Percentiles rank a stretch among this genome's conserved stretches.
Conservation (phyloP, 2,113 vertebrate genomes). For the Galbula dea region DNA sequence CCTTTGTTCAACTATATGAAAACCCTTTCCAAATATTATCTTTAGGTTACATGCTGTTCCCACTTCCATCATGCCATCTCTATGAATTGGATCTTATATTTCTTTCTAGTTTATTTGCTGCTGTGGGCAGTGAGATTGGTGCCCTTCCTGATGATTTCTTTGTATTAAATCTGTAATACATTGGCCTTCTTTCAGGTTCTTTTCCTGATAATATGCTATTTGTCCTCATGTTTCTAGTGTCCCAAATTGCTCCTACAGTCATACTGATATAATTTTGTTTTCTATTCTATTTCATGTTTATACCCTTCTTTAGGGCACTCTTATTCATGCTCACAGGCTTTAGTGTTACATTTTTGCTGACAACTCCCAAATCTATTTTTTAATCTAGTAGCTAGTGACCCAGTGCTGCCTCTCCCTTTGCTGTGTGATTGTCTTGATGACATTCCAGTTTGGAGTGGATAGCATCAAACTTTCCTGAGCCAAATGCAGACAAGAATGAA, state of each 20-base stretch:
- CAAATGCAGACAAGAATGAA: neutral
- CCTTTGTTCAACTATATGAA: neutral
- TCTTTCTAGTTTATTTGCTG: neutral
- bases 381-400: conserved; percentile 42
- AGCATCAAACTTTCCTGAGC: conserved; percentile 11
- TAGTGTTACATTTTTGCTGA: conserved; percentile 47
- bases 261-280: neutral
- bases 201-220: neutral
- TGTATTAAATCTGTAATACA: neutral
- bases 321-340: conserved; percentile 51
- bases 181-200: neutral
- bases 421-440: neutral
- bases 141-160: neutral
- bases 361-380: conserved; percentile 50
- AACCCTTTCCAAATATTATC: neutral
- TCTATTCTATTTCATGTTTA: neutral
- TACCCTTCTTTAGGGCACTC: conserved; percentile 31
- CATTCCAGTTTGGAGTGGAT: neutral
- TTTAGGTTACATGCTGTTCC: neutral
- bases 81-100: neutral
- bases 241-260: neutral
- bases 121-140: neutral
- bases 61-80: neutral
- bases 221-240: conserved; percentile 4
- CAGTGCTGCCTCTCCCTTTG: conserved; percentile 51